Evolutionary conservation across 2,888 invertebrate species (phyloP), one percentile per base, ranked within the genome.

Genomic region (Dorcus parallelipipedus): DNA sequence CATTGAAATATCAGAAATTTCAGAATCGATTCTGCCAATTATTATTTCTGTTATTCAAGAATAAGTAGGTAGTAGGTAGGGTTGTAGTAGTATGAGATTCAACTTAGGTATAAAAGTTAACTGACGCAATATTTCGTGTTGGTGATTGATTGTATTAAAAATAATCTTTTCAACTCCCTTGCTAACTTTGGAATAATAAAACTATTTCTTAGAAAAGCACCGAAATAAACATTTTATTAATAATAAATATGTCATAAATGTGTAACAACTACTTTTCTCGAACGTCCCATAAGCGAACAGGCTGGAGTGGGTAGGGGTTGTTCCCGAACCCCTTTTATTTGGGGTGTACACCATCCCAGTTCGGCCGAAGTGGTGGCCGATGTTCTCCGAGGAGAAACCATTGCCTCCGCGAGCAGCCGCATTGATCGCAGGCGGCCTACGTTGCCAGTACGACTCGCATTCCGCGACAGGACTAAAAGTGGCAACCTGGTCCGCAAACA

Each of bases 401-500:
- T 70, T 70, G 71, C 71, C 69, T 70, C 70, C 67, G 54, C 55
- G 66, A 64, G 67, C 66, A 65, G 64, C 64, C 65, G 65, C 70
- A 74, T 74, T 73, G 74, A 73, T 74, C 71, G 69, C 66, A 66
- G 56, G 60, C 60, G 59, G 57, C 67, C 72, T 58, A 54, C 64
- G 72, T 73, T 73, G 73, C 73, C 73, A 64, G 63, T 58, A 67
- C 63, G 65, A 67, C 67, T 69, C 69, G 62, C 66, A 65, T 66
- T 72, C 70, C 71, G 71, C 70, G 71, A 70, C 71, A 65, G 59
- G 69, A 69, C 67, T 64, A 64, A 59, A 64, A 53, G 54, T 65
- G 68, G 66, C 68, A 69, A 69, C 68, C 61, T 56, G 59, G 68
- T 66, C 71, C 71, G 68, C 75, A 75, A 77, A 77, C 76, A 77